Evolutionary conservation across 2,888 invertebrate genomes (phyloP).

Genomic region (Hemaris fuciformis): DNA sequence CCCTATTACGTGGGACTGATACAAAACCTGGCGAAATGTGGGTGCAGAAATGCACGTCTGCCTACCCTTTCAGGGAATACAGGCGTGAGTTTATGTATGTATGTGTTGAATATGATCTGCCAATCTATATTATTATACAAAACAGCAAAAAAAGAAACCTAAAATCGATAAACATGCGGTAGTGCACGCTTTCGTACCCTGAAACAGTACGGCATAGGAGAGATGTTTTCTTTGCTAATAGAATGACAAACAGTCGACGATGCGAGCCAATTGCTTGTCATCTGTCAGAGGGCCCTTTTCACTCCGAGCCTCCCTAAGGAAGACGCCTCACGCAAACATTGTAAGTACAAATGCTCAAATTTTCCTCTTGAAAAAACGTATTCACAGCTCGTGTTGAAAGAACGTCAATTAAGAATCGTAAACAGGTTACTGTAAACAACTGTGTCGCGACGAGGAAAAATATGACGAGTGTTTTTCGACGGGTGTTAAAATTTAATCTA

Average conservation of each 20-base stretch:
- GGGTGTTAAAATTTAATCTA: no score
- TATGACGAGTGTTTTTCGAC: no score
- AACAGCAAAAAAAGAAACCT: background rate
- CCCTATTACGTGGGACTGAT: no score
- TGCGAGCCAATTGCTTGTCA: conserved; percentile 59
- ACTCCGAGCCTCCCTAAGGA: conserved; percentile 33
- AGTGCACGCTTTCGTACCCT: background rate
- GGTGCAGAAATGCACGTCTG: no score
- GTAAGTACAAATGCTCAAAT: background rate
- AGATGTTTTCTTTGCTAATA: conserved; percentile 70
- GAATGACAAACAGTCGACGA: conserved; percentile 64
- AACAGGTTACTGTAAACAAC: background rate
- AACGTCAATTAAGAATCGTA: background rate
- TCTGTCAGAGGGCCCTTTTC: conserved; percentile 59
- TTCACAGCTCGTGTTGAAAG: background rate
- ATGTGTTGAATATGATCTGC: no score
- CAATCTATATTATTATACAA: no score
- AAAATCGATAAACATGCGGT: background rate
- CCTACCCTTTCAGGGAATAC: no score
- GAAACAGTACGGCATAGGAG: conserved; percentile 27
- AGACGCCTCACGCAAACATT: background rate
- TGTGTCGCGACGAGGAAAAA: no score
- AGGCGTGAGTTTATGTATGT: no score
- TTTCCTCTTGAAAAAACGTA: background rate
- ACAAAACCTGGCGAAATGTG: no score